phyloP scores from a whole-genome alignment of 2,888 invertebrate genomes.

The Eristalinus aeneus region DNA sequence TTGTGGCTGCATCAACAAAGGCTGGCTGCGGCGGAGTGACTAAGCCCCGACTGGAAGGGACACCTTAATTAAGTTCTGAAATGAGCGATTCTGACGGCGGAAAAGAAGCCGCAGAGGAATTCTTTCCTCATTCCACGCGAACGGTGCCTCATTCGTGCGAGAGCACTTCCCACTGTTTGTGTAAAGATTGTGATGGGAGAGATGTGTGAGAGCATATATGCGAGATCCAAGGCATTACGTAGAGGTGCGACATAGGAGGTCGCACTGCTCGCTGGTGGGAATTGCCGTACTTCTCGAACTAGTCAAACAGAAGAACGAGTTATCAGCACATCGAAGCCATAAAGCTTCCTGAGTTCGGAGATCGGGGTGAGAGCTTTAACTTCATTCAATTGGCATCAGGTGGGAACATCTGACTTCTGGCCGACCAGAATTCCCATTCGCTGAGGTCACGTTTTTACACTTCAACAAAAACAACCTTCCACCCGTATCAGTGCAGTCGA shows the following conservation, averaged over 20 bases:
- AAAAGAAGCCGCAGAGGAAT: not conserved
- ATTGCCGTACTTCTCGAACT: not conserved
- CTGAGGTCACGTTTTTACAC: no score
- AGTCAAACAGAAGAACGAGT: not conserved
- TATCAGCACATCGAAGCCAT: not conserved
- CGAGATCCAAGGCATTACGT: no score
- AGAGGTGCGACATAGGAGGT: not conserved
- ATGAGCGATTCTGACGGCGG: not conserved
- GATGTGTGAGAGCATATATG: not conserved
- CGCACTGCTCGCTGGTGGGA: conserved; percentile 10
- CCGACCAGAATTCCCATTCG: no score
- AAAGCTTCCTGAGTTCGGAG: not conserved
- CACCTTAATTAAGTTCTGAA: conserved; percentile 18
- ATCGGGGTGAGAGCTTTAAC: not conserved
- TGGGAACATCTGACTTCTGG: not conserved
- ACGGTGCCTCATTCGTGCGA: conserved; percentile 16
- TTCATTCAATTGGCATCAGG: not conserved
- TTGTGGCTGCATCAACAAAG: conserved; percentile 2
- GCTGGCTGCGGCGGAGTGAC: not conserved
- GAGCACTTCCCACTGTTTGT: conserved; percentile 1
- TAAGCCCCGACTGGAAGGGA: not conserved
- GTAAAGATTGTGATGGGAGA: not conserved
- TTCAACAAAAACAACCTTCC: no score
- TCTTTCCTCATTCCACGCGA: conserved; percentile 13
- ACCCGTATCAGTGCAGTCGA: not conserved